Evolutionary conservation across 1,140 invertebrate species (phyloP).

Genomic region (Streblospio benedicti): DNA sequence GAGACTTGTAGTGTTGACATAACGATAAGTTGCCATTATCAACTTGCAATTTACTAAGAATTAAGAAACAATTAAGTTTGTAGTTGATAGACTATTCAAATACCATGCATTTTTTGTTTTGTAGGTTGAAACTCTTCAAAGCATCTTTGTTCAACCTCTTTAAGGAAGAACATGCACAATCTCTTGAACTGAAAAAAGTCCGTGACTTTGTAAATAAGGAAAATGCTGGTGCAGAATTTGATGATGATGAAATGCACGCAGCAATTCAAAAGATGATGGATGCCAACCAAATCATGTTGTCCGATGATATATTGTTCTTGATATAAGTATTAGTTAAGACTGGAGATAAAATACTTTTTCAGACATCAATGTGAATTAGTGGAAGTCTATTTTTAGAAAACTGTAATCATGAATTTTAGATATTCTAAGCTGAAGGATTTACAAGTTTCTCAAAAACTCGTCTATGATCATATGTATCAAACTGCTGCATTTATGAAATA

Average conservation of each 20-base stretch:
- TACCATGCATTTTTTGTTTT: slow-evolving; percentile 2
- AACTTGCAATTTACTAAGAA: background rate
- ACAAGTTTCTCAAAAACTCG: background rate
- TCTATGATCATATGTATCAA: background rate
- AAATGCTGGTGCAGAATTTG: slow-evolving; percentile 53
- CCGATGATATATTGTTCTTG: slow-evolving; percentile 72
- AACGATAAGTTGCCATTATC: background rate
- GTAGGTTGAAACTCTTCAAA: slow-evolving; percentile 38
- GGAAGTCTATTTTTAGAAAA: background rate
- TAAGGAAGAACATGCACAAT: slow-evolving; percentile 45
- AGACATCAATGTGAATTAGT: background rate
- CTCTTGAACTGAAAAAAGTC: slow-evolving; percentile 37
- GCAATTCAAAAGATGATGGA: slow-evolving; percentile 76
- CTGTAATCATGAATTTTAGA: background rate
- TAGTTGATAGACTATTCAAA: background rate
- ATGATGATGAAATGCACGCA: slow-evolving; percentile 61
- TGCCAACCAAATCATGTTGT: slow-evolving; percentile 83
- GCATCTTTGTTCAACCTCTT: slow-evolving; percentile 45
- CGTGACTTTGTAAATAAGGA: slow-evolving; percentile 30
- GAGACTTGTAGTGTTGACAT: background rate
- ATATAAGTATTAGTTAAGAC: slow-evolving; percentile 7
- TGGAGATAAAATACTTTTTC: background rate
- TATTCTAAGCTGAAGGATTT: background rate
- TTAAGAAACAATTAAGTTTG: background rate
- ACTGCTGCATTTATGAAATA: background rate